Evolutionary conservation across 37 sponge, comb jelly and placozoan species (phyloP), one percentile per base, ranked within the genome.

Genomic region (Theonella swinhoei): DNA sequence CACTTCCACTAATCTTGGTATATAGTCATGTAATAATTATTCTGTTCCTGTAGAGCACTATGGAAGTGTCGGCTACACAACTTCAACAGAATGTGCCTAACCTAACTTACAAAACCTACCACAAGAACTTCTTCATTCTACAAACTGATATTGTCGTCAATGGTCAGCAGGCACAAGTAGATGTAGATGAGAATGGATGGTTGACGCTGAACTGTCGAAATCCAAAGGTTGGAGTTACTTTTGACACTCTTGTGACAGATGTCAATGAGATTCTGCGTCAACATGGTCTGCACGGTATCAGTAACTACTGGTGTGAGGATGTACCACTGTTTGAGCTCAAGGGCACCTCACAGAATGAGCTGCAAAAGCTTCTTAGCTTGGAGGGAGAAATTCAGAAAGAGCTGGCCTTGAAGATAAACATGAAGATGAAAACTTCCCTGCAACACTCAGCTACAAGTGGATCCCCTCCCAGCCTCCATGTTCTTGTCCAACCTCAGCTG

Each of bases 281-380:
- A 33, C 34, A 29, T 31, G 69, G 69, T 29, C 33, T 68, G 33
- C 33, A 68, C 9, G 69, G 69, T 7, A 33, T 68, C 33, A 68
- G 69, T 5, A 68, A 68, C 69, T 68, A 68, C 69, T 68, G 69
- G 69, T 68, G 69, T 30, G 69, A 68, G 69, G 34, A 68, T 2
- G 34, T 68, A 0, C 69, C 69, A 68, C 69, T 68, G 69, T 68
- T 68, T 68, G 34, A 5, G 34, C 9, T 68, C 32, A 68, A 20
- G 33, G 30, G 30, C 29, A 33, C 5, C 33, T 68, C 69, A 20
- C 20, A 68, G 5, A 20, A 68, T 4, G 34, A 33, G 33, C 69
- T 68, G 34, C 19, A 33, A 68, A 68, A 29, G 69, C 34, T 68
- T 4, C 69, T 68, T 29, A n/a, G 29, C 66, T 29, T 5, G 4